Evolutionary conservation across 2,113 vertebrate genomes (phyloP).

Genomic region (Rhinogobius similis): DNA sequence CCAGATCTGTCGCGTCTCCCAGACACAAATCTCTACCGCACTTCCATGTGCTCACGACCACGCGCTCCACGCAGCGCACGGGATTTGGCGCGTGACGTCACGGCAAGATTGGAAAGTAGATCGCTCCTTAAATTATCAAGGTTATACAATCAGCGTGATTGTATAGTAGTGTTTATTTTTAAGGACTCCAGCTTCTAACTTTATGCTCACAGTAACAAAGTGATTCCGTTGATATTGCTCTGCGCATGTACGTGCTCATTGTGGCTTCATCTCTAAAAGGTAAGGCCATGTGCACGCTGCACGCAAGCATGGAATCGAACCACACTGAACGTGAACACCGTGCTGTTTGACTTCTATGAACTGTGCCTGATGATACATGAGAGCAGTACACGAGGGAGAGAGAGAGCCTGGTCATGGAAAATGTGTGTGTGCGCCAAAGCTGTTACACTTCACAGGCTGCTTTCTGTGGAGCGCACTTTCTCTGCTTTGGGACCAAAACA

Average conservation of each 20-base stretch:
- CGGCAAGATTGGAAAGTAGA: constrained; percentile 32
- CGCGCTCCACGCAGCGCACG: constrained; percentile 65
- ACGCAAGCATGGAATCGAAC: background rate
- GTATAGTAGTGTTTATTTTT: background rate
- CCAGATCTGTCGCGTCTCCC: constrained; percentile 45
- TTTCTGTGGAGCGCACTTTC: background rate
- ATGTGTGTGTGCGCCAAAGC: background rate
- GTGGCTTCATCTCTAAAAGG: background rate
- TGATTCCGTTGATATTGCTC: no score
- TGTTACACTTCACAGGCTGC: background rate
- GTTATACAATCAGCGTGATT: background rate
- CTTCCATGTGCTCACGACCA: constrained; percentile 80
- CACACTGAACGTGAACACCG: background rate
- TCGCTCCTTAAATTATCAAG: constrained; percentile 2
- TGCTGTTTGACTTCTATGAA: background rate
- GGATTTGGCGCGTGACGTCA: constrained; percentile 76
- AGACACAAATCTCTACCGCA: constrained; percentile 63
- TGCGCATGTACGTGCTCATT: background rate
- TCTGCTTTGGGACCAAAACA: background rate
- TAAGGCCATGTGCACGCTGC: background rate
- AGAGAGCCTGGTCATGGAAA: constrained; percentile 5
- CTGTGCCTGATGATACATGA: constrained; percentile 1
- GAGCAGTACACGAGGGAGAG: background rate
- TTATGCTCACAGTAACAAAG: background rate
- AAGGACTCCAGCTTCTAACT: background rate